Percentiles rank a stretch among this genome's conserved stretches.
Conservation (phyloP, 1,140 invertebrate genomes). For the Eurosta solidaginis region DNA sequence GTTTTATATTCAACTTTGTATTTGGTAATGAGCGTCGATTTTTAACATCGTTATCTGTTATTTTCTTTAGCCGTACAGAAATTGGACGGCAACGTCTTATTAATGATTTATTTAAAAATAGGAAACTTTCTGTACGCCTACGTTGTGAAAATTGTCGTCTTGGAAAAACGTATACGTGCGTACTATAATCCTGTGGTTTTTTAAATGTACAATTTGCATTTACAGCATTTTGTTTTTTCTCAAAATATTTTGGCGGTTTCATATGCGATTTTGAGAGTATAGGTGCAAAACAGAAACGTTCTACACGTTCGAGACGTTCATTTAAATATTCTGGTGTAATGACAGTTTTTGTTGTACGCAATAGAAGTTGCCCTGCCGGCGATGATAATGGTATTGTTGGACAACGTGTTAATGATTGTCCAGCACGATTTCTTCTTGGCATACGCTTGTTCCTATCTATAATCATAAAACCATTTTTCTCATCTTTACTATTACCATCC, state of each 20-base stretch:
- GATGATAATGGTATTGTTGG: slow-evolving; percentile 65
- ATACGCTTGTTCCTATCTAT: slow-evolving; percentile 49
- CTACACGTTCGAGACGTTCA: slow-evolving; percentile 63
- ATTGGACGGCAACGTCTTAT: slow-evolving; percentile 60
- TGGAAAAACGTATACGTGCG: slow-evolving; percentile 62
- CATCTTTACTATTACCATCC: slow-evolving; percentile 26
- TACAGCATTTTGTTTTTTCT: slow-evolving; percentile 53
- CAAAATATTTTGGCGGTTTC: slow-evolving; percentile 62
- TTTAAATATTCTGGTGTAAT: slow-evolving; percentile 62
- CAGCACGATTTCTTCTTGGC: slow-evolving; percentile 60
- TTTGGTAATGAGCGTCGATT: slow-evolving; percentile 1
- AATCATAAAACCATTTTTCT: slow-evolving; percentile 41
- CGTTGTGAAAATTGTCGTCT: slow-evolving; percentile 52
- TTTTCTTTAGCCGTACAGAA: slow-evolving; percentile 59
- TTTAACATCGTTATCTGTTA: slow-evolving; percentile 39
- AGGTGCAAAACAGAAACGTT: slow-evolving; percentile 63
- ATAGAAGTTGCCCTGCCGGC: slow-evolving; percentile 63
- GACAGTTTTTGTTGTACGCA: slow-evolving; percentile 61
- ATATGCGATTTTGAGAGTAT: slow-evolving; percentile 49
- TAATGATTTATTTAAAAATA: slow-evolving; percentile 52
- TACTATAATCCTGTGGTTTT: slow-evolving; percentile 51
- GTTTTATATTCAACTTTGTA: slow-evolving; percentile 49
- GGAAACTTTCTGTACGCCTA: slow-evolving; percentile 48
- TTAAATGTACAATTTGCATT: slow-evolving; percentile 62
- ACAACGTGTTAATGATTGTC: slow-evolving; percentile 61